Evolutionary conservation across 2,888 invertebrate genomes (phyloP).

Genomic region (Oligia fasciuncula): DNA sequence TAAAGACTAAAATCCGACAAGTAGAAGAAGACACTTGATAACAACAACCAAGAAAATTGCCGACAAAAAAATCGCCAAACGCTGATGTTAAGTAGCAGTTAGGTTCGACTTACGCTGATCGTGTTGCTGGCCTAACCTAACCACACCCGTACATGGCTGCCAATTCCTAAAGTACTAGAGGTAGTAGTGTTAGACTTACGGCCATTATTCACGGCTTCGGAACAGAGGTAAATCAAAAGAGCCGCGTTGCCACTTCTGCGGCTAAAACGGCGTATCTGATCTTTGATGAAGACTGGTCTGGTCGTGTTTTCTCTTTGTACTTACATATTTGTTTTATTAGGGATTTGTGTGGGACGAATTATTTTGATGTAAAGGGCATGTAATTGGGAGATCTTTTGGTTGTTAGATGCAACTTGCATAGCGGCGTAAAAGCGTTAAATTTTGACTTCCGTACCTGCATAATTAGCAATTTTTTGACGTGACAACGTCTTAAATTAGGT

Average conservation of each 20-base stretch:
- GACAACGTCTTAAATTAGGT: too few relatives aligned
- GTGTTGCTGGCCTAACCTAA: slow-evolving; percentile 48
- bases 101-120: slow-evolving; percentile 28
- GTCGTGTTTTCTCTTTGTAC: slow-evolving; percentile 61
- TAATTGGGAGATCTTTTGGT: neutral
- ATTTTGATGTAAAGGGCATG: neutral
- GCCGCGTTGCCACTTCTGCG: slow-evolving; percentile 80
- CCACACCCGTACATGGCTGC: slow-evolving; percentile 61
- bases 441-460: neutral
- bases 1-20: slow-evolving; percentile 25
- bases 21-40: slow-evolving; percentile 2
- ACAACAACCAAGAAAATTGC: slow-evolving; percentile 7
- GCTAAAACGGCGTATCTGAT: slow-evolving; percentile 85
- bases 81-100: slow-evolving; percentile 57
- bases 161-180: slow-evolving; percentile 62
- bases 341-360: slow-evolving; percentile 31
- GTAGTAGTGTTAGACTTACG: slow-evolving; percentile 51
- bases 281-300: slow-evolving; percentile 73
- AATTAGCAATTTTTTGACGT: too few relatives aligned
- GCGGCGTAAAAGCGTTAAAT: neutral
- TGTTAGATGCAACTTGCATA: too few relatives aligned
- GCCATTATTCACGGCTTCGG: slow-evolving; percentile 76
- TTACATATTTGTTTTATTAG: slow-evolving; percentile 53
- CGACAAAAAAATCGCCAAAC: slow-evolving; percentile 60
- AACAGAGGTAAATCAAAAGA: slow-evolving; percentile 82